Percentiles rank a stretch among this genome's conserved stretches.
Conservation (phyloP, 2,113 vertebrate genomes). For the Falco punctatus region DNA sequence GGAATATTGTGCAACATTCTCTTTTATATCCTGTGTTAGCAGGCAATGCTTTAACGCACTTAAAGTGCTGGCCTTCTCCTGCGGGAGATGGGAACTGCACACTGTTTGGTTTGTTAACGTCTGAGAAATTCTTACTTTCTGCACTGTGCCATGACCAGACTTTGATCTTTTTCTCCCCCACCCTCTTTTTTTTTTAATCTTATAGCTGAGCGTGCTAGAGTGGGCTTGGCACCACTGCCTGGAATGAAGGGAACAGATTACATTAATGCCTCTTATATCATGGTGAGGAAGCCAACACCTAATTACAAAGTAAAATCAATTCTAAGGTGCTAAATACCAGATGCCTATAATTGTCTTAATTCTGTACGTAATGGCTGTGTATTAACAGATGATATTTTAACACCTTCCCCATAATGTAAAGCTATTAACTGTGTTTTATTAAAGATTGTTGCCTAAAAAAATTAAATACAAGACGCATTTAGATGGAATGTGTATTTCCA, state of each 20-base stretch:
- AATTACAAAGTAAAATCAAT: constrained; percentile 68
- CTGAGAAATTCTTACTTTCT: constrained; percentile 41
- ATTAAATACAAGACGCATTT: constrained; percentile 56
- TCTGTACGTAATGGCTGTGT: constrained; percentile 56
- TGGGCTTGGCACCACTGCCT: constrained; percentile 89
- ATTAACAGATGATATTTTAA: constrained; percentile 58
- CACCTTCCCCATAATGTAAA: constrained; percentile 53
- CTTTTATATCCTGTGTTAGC: constrained; percentile 57
- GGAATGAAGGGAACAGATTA: constrained; percentile 95
- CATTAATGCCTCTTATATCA: constrained; percentile 97
- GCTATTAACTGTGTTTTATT: constrained; percentile 48
- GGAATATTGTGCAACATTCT: constrained; percentile 43
- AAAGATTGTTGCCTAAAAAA: constrained; percentile 56
- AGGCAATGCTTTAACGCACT: constrained; percentile 36
- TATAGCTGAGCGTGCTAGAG: constrained; percentile 90
- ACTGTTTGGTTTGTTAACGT: constrained; percentile 41
- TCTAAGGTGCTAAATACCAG: constrained; percentile 69
- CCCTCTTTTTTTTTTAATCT: not conserved
- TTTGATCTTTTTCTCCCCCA: not conserved
- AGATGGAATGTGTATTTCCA: constrained; percentile 46
- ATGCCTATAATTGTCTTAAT: constrained; percentile 62
- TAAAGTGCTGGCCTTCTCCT: constrained; percentile 56
- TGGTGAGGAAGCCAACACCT: constrained; percentile 85
- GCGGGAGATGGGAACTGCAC: constrained; percentile 38
- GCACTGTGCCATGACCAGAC: constrained; percentile 32